A percentile compares a stretch with the other conserved stretches of the same genome.
These are phyloP conservation scores for Hybos culiciformis DNA, from an alignment of 2,888 invertebrate species.

Conservation along the genomic window DNA sequence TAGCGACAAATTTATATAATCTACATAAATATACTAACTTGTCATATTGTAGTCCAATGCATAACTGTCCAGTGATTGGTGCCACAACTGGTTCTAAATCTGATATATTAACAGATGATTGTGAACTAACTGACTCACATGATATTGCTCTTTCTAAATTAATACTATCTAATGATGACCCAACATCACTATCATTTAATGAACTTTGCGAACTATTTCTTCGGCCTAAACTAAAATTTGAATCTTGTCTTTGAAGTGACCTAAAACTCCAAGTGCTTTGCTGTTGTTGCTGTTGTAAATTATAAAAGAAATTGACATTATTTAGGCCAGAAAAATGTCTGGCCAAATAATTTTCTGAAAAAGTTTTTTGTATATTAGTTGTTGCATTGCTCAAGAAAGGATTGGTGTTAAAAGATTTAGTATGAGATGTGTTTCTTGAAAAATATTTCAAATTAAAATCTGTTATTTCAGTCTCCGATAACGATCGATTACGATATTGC, in stretches of 20 bases:
- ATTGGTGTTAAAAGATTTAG: constrained; percentile 17
- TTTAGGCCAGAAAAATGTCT: constrained; percentile 12
- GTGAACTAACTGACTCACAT: constrained; percentile 68
- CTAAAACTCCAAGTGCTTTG: constrained; percentile 27
- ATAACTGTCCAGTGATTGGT: constrained; percentile 58
- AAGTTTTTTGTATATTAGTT: constrained; percentile 33
- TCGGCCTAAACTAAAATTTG: constrained; percentile 25
- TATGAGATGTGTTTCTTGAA: constrained; percentile 20
- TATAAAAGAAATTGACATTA: not conserved
- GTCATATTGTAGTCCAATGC: constrained; percentile 64
- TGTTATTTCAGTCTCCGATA: constrained; percentile 24
- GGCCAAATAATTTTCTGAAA: constrained; percentile 33
- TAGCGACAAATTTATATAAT: not conserved
- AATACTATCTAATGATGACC: constrained; percentile 27
- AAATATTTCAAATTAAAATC: constrained; percentile 21
- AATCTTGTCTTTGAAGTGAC: constrained; percentile 27
- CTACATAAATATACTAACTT: constrained; percentile 38
- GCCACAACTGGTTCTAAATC: constrained; percentile 56
- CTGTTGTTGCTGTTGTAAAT: constrained; percentile 5
- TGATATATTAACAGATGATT: constrained; percentile 56
- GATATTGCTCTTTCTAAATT: constrained; percentile 48
- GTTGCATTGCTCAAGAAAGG: constrained; percentile 27
- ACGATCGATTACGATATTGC: constrained; percentile 24
- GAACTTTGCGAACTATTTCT: constrained; percentile 32
- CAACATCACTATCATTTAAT: constrained; percentile 21